phyloP scores from a whole-genome alignment of 1,140 invertebrate species.

The Bicyclus anynana region DNA sequence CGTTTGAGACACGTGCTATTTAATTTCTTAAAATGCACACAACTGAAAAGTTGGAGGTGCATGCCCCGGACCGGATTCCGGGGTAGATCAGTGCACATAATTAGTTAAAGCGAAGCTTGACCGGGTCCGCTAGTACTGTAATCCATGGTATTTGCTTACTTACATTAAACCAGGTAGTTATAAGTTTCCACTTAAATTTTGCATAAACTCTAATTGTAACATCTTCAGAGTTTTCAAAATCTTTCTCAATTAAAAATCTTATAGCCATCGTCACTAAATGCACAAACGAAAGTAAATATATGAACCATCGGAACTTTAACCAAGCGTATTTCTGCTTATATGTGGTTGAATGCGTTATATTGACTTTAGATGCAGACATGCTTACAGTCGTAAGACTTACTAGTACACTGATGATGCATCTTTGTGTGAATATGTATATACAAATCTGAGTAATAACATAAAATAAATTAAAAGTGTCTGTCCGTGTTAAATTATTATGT shows the following conservation, averaged over 20 bases:
- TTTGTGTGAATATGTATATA: background rate
- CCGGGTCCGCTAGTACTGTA: no score
- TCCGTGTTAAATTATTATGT: no score
- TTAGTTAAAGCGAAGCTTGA: no score
- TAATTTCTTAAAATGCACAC: no score
- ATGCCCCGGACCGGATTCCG: no score
- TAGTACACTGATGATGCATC: constrained; percentile 5
- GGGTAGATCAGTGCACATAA: no score
- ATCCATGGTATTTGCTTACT: no score
- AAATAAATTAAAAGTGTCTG: no score
- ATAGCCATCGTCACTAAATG: constrained; percentile 21
- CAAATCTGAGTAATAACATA: no score
- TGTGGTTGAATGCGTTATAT: background rate
- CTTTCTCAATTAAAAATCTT: constrained; percentile 19
- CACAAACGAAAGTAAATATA: constrained; percentile 11
- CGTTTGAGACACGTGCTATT: no score
- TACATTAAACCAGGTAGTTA: constrained; percentile 43
- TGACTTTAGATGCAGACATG: constrained; percentile 1
- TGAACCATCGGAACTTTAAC: constrained; percentile 20
- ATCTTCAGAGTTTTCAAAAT: constrained; percentile 28
- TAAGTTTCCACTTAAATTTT: constrained; percentile 33
- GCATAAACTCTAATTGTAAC: constrained; percentile 19
- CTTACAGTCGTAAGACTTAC: constrained; percentile 6
- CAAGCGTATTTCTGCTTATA: background rate
- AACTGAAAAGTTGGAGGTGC: no score